These are phyloP conservation scores for Reticulitermes lucifugus DNA, from an alignment of 2,888 invertebrate genomes.

Conservation along the genomic window DNA sequence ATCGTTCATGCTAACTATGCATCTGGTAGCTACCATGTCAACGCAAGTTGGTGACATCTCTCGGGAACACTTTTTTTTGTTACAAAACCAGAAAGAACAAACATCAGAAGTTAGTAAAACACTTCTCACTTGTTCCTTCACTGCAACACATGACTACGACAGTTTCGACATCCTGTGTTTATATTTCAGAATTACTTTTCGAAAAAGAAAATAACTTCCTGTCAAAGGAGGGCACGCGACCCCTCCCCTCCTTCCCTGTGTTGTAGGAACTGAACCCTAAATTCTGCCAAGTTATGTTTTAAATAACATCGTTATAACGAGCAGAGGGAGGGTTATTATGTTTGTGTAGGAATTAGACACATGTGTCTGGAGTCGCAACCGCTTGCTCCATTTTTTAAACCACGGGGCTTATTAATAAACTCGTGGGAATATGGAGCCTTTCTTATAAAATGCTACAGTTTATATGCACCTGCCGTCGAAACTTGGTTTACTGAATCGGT, in stretches of 20 bases:
- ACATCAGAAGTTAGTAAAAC: slow-evolving; percentile 20
- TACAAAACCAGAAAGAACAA: slow-evolving; percentile 20
- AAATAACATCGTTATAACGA: slow-evolving; percentile 36
- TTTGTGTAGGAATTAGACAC: slow-evolving; percentile 30
- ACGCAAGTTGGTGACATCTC: slow-evolving; percentile 6
- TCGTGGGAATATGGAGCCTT: neutral
- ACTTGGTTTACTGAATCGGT: neutral
- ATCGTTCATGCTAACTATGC: neutral
- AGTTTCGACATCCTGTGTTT: slow-evolving; percentile 41
- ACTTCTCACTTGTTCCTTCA: neutral
- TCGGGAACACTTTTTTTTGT: neutral
- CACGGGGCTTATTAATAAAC: slow-evolving; percentile 7
- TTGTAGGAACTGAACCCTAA: slow-evolving; percentile 8
- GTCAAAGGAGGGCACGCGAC: slow-evolving; percentile 34
- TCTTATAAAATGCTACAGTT: neutral
- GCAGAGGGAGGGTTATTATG: neutral
- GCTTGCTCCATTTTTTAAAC: neutral
- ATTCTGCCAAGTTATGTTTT: slow-evolving; percentile 35
- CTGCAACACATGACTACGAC: neutral
- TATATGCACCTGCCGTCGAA: neutral
- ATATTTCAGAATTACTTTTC: slow-evolving; percentile 27
- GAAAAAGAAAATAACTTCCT: slow-evolving; percentile 41
- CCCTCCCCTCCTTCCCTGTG: neutral
- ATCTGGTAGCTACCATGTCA: neutral
- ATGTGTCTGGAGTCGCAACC: neutral